Base-by-base conservation (phyloP, 2,888 invertebrate species). In the Protonemura montana region DNA sequence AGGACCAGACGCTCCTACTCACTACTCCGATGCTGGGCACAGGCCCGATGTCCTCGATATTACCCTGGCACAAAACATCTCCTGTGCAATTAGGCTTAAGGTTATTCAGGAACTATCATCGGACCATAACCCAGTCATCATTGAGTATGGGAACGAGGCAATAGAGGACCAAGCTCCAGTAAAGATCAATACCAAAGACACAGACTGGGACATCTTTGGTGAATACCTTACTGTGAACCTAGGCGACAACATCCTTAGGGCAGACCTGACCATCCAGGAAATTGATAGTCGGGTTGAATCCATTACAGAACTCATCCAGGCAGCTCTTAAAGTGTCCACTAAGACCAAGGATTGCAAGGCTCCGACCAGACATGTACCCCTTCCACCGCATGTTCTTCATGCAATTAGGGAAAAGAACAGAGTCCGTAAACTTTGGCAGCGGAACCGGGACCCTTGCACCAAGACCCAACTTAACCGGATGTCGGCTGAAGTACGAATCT, bases 111-210 rank as follows among this genome's bases (percentile, higher is more conserved):
- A 78, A 16, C 78, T 78, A 1, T 26, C 27, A 3, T 78, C 78
- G 7, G 78, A 78, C 78, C 29, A 82, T 29, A 82, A 82, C 82
- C 82, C 82, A 82, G 35, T 82, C 25, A 1, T 82, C 2, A 30
- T 82, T 2, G 29, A 30, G 28, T 82, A 82, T 82, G 82, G 82
- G 29, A 35, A 28, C n/a, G 13, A 29, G 29, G 21, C 82, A 30
- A 82, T 30, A 0, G 30, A 30, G 35, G 82, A 30, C 3, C 26
- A 30, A 29, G 29, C 25, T 7, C 26, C 29, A 82, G 13, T 5
- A 21, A 83, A 42, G 26, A 30, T 82, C 3, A 7, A 35, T 42
- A 83, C 35, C 5, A 41, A 41, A 26, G 0, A 41, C 3, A 41
- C 35, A 6, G 35, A 83, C 42, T 41, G 82, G 82, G 41, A 21